Evolutionary conservation across 2,113 vertebrate species (phyloP).

Genomic region (Oxyura jamaicensis): DNA sequence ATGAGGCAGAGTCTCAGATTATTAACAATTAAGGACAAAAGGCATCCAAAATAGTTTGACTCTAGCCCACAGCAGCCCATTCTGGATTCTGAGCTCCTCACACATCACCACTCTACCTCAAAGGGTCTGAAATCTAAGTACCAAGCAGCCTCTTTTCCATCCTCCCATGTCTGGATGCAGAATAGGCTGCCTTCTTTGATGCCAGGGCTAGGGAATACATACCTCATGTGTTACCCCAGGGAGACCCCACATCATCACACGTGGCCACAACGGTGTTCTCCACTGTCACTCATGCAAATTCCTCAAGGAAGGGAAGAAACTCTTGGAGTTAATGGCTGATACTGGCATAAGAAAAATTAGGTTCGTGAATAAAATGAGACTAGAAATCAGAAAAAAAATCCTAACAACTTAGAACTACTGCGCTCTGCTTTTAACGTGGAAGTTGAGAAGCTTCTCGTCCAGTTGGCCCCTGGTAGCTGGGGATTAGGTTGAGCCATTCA

Average conservation of each 20-base stretch:
- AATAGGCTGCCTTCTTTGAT: not conserved
- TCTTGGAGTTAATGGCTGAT: not conserved
- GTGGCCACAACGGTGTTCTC: not conserved
- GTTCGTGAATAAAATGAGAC: not conserved
- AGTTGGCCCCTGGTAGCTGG: accelerated
- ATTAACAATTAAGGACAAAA: not conserved
- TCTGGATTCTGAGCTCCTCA: not conserved
- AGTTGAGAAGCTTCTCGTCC: not conserved
- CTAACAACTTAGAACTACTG: not conserved
- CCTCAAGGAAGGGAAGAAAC: not conserved
- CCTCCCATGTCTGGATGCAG: not conserved
- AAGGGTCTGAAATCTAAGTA: not conserved
- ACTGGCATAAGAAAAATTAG: accelerated
- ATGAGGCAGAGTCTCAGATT: not conserved
- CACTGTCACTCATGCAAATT: not conserved
- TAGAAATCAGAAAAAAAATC: not conserved
- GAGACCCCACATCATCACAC: not conserved
- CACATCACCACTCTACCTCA: not conserved
- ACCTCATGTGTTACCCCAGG: not conserved
- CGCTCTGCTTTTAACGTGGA: not conserved
- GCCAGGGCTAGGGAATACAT: not conserved
- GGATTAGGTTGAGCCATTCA: not conserved
- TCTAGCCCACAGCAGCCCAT: not conserved
- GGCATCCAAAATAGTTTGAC: not conserved
- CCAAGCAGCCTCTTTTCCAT: not conserved